A percentile compares a stretch with the other conserved stretches of the same genome.
Evolutionary conservation across 2,888 invertebrate species (phyloP).

Genomic region (Tuta absoluta): DNA sequence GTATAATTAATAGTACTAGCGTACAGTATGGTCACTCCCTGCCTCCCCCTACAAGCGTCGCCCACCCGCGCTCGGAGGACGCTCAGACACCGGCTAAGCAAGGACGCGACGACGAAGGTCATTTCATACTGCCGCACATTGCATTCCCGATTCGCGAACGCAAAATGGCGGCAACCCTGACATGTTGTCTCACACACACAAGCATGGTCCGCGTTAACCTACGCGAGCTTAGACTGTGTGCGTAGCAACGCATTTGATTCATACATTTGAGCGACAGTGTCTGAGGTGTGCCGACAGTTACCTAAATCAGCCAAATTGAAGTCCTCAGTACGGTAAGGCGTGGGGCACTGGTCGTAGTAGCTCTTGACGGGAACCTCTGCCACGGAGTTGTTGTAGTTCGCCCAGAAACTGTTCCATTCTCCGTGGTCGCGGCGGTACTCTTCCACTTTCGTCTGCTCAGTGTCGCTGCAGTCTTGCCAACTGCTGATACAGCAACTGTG

Average conservation of each 20-base stretch:
- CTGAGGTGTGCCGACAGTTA: constrained; percentile 35
- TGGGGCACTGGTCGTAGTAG: constrained; percentile 73
- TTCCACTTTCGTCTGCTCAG: constrained; percentile 41
- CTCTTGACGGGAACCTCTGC: constrained; percentile 52
- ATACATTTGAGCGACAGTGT: no score
- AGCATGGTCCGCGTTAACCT: background rate
- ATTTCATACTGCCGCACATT: no score
- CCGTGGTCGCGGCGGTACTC: constrained; percentile 42
- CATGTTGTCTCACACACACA: no score
- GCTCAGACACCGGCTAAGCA: no score
- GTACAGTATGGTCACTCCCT: no score
- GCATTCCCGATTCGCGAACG: no score
- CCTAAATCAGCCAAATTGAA: constrained; percentile 64
- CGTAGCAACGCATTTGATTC: no score
- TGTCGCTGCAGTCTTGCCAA: constrained; percentile 59
- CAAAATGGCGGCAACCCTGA: no score
- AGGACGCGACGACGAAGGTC: no score
- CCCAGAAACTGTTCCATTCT: constrained; percentile 74
- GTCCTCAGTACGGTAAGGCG: constrained; percentile 66
- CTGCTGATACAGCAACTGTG: constrained; percentile 57
- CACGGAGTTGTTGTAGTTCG: constrained; percentile 66
- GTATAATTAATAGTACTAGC: no score
- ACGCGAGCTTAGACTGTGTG: background rate
- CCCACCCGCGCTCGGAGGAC: no score
- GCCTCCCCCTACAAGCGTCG: no score